These are phyloP conservation scores for Bovichtus diacanthus DNA, from an alignment of 2,797 vertebrate genomes.

Conservation along the genomic window DNA sequence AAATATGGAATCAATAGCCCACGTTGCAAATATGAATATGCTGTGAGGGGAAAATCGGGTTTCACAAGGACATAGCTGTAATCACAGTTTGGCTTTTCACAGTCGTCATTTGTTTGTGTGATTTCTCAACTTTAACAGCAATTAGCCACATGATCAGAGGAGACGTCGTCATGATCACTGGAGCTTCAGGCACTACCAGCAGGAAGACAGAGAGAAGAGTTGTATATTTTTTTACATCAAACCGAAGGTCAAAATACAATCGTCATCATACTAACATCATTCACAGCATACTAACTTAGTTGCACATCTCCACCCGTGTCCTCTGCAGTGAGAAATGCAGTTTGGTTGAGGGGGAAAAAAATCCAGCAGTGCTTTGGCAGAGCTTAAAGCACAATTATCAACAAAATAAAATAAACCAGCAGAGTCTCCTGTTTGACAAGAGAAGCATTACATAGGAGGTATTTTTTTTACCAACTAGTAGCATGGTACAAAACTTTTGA, in stretches of 20 bases:
- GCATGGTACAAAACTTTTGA: background rate
- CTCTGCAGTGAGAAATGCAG: constrained; percentile 12
- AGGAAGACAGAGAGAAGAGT: background rate
- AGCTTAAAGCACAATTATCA: constrained; percentile 60
- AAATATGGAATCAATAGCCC: background rate
- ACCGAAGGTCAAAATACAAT: background rate
- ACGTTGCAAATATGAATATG: background rate
- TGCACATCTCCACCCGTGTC: constrained; percentile 28
- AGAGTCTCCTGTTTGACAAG: constrained; percentile 64
- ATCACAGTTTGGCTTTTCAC: constrained; percentile 3
- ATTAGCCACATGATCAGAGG: constrained; percentile 10
- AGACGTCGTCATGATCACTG: constrained; percentile 1
- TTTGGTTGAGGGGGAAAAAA: constrained; percentile 62
- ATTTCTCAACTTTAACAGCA: background rate
- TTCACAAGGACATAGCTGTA: background rate
- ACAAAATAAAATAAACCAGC: constrained; percentile 68
- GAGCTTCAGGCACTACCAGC: background rate
- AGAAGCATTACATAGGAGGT: constrained; percentile 37
- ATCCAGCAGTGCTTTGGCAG: constrained; percentile 53
- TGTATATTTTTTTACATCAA: background rate
- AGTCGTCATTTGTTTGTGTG: constrained; percentile 4
- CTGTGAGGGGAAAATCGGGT: background rate
- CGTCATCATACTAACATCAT: no score
- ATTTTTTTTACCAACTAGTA: constrained; percentile 26
- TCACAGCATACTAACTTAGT: constrained; percentile 13